phyloP scores from a whole-genome alignment of 2,797 vertebrate genomes.

The Trachurus trachurus region DNA sequence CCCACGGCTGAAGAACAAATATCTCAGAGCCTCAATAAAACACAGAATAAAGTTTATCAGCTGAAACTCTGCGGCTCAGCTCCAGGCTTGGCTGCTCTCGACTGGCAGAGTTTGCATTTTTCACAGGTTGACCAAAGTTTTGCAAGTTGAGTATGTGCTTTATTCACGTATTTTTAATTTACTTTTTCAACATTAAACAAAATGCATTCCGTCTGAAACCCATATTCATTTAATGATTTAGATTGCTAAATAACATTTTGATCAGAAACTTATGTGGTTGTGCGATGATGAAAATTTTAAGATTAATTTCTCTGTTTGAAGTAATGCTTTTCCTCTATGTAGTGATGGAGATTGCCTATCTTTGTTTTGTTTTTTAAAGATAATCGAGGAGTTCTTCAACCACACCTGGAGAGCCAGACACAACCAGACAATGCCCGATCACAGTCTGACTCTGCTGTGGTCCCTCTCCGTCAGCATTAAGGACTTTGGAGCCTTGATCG shows the following conservation, averaged over 20 bases:
- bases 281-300: neutral
- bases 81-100: constrained; percentile 13
- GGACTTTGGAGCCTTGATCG: constrained; percentile 86
- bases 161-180: neutral
- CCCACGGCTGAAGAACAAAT: constrained; percentile 51
- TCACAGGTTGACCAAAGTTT: constrained; percentile 28
- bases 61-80: constrained; percentile 49
- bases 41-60: constrained; percentile 60
- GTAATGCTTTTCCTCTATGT: neutral
- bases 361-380: constrained; percentile 62
- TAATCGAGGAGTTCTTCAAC: constrained; percentile 88
- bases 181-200: neutral
- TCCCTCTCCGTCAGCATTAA: constrained; percentile 88
- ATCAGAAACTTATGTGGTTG: neutral
- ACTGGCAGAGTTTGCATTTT: constrained; percentile 33
- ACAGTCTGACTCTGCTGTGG: constrained; percentile 87
- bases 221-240: neutral
- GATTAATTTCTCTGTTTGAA: neutral
- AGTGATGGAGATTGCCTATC: neutral
- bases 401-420: constrained; percentile 83
- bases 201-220: neutral
- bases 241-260: neutral
- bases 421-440: constrained; percentile 83
- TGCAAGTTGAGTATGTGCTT: neutral
- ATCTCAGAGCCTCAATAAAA: constrained; percentile 63